Evolutionary conservation across 2,888 invertebrate genomes (phyloP), one percentile per base, ranked within the genome.

Genomic region (Coenonympha glycerion): DNA sequence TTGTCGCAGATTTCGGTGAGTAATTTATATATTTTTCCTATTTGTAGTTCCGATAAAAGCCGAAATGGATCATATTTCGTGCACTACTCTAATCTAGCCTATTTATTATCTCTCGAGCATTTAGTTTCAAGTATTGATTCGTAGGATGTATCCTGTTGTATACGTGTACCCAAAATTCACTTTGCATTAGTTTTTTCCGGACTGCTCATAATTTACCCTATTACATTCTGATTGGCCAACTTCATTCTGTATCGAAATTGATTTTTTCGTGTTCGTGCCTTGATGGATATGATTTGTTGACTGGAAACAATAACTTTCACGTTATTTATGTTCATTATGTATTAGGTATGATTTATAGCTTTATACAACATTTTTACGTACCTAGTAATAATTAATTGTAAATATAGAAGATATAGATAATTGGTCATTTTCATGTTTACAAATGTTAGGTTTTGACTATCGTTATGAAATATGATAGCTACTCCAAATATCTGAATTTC

Each of bases 61-160:
- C 47, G 45, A 56, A 47, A 50, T 45, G 31, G 47, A 56, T 56
- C 55, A 50, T 31, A 56, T 53, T 53, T 55, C 55, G 33, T 44
- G 24, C 9, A 34, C 2, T 5, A 3, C 51, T 9, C 2, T 26
- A 26, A 6, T 44, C 47, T 55, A 26, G 53, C 33, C 18, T 49
- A 52, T 53, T 51, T 51, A 36, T n/a, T 55, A 21, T 13, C 13
- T 19, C 11, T 30, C 16, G 5, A 21, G n/a, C n/a, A 39, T 39
- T 24, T 22, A 15, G 24, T 39, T 24, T 39, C 15, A 15, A 8
- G 22, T 39, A 13, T 15, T 15, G 15, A 22, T 13, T 15, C 15
- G 15, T 39, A 24, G 15, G 9, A 24, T 24, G 2, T n/a, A 4
- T 24, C 9, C 8, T 24, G 13, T 15, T 19, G 11, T 11, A 19